These are phyloP conservation scores for Siniperca undulata DNA, from an alignment of 2,797 vertebrate genomes.

Conservation along the genomic window DNA sequence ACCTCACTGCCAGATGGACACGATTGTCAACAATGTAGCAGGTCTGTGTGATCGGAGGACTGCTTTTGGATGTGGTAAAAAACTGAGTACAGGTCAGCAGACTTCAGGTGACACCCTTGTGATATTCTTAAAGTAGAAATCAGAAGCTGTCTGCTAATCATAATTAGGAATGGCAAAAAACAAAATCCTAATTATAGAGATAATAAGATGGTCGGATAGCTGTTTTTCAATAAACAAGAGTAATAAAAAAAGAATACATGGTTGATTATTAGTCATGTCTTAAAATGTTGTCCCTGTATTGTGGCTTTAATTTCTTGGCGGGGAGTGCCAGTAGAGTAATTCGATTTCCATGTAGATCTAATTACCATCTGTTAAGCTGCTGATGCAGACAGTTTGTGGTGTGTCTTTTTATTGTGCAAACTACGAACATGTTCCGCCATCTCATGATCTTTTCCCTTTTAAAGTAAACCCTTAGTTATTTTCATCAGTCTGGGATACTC, in stretches of 20 bases:
- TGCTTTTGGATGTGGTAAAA: constrained; percentile 52
- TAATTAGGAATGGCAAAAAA: background rate
- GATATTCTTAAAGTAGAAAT: constrained; percentile 36
- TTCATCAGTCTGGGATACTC: constrained; percentile 55
- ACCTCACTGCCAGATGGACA: constrained; percentile 56
- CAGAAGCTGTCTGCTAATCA: constrained; percentile 20
- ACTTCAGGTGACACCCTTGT: constrained; percentile 48
- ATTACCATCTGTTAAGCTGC: constrained; percentile 69
- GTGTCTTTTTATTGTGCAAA: constrained; percentile 52
- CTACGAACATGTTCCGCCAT: constrained; percentile 57
- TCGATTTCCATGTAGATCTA: constrained; percentile 76
- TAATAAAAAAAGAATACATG: background rate
- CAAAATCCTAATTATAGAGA: constrained; percentile 3
- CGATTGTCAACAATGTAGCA: constrained; percentile 70
- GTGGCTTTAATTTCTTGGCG: constrained; percentile 30
- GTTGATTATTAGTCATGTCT: constrained; percentile 3
- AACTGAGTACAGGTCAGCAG: constrained; percentile 37
- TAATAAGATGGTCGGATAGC: background rate
- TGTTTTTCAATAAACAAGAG: constrained; percentile 19
- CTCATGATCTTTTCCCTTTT: constrained; percentile 54
- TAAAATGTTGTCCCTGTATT: constrained; percentile 1
- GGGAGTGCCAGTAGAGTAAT: constrained; percentile 52
- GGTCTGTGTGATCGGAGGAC: constrained; percentile 57
- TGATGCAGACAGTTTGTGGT: constrained; percentile 49
- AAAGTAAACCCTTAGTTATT: constrained; percentile 56